Base-by-base conservation (phyloP, 1,140 invertebrate genomes). In the Spodoptera litura region DNA sequence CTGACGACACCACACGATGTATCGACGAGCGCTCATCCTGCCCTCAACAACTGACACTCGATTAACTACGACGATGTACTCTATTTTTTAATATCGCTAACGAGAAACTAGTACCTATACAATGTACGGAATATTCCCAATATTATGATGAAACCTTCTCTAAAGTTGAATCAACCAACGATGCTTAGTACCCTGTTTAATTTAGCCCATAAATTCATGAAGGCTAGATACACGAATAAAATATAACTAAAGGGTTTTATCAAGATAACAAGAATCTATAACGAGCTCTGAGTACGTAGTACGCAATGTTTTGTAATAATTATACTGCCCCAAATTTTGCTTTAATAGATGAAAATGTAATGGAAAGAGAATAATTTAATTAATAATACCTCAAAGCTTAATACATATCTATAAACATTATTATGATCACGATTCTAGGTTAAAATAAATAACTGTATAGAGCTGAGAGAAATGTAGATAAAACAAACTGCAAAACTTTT, bases 51-150 rank as follows among this genome's bases (percentile, higher is more conserved):
- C 20, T 38, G 52, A 71, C 68, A 71, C 53, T 55, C 52, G 20
- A 70, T 53, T 70, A 70, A 70, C 66, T 53, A 27, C 27, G 6
- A 52, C 20, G 6, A 44, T 44, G 38, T 44, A 44, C 38, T 44
- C 35, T 31, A 20, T 66, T 66, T 66, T 66, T 15, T 66, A 66
- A 61, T 61, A 61, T 31, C 13, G 58, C 58, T 64, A 64, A 64
- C 35, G 61, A 64, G 35, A 64, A 44, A 44, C n/a, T 8, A 27
- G 15, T 56, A 56, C 15, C 55, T 61, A 61, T 11, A 27, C 13
- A 35, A 11, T n/a, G 38, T 44, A 44, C 38, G 38, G 38, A 44
- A 44, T 31, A 31, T 31, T 31, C 4, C 31, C 38, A 44, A 44
- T 44, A 44, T 44, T 44, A 44, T 44, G 38, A 44, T 44, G 38